Base-by-base conservation (phyloP, 2,888 invertebrate species). In the Thymelicus lineola region DNA sequence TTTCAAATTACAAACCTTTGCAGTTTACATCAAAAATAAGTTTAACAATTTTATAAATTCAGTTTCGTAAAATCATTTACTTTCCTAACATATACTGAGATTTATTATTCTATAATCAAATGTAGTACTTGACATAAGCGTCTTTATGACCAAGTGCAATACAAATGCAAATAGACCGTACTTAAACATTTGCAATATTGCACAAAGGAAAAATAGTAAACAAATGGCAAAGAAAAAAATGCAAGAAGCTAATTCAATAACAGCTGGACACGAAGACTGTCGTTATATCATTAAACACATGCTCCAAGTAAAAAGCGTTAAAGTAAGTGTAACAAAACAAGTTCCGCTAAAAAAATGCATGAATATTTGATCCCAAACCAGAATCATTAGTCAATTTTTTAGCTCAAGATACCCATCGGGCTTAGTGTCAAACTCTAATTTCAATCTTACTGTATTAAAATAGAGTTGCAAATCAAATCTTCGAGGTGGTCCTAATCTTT, bases 311-410 rank as follows among this genome's bases (percentile, higher is more conserved):
- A 87, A 89, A 90, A 88, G 89, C 90, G 89, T 89, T 90, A 93
- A 53, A 53, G 10, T 53, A 20, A 92, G 89, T 92, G 88, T 88
- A 90, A 90, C 92, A 92, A 92, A 91, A 91, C 89, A 84, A 82
- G 85, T 85, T 80, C 79, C 75, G 76, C 76, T 79, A 87, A 90
- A 89, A 90, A 90, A 88, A 84, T 81, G 82, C 85, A 91, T 91
- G 93, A 92, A 93, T 93, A 89, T 92, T 90, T 90, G 92, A 92
- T 91, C 85, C 86, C 80, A 88, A 90, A 92, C 92, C 89, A 90
- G 88, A 91, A 90, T 92, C 93, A 93, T 93, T 93, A 93, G 92
- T 93, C 92, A 93, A 70, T 88, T 93, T 90, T 93, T 91, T 59
- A 72, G 59, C 59, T 59, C 58, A 58, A 57, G 64, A 17, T 64